Base-by-base conservation (phyloP, 2,888 invertebrate genomes). In the Thyatira batis region DNA sequence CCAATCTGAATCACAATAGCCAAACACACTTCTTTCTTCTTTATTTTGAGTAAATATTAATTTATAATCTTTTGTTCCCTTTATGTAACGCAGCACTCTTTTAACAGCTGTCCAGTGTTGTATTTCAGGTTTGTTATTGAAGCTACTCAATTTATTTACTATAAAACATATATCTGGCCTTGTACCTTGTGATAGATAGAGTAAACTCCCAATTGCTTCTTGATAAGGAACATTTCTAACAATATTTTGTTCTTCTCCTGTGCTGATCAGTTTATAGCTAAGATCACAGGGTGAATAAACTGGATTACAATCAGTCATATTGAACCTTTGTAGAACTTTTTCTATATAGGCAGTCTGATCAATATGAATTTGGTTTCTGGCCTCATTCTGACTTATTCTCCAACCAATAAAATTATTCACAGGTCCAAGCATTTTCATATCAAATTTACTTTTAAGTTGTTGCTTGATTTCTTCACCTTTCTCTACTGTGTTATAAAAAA, bases 1-100 rank as follows among this genome's bases (percentile, higher is more conserved):
- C 69, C 71, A 71, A 39, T 71, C 70, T n/a, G 71, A 49, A 52
- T 70, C 71, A 57, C 70, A 68, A 33, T 61, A 71, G 6, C 65
- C 69, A 39, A 46, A 21, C 11, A 58, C 20, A 10, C 48, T 43
- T 43, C 10, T 39, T 43, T 50, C 21, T 33, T 21, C 21, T 23
- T 43, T 49, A 11, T 54, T 50, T 27, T 55, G 43, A 1, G 8
- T 59, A 21, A 49, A 63, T 13, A 1, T 48, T 8, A 61, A 25
- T 53, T 51, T 57, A 6, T 10, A 43, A 49, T 69, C n/a, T 21
- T 45, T 52, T 5, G 73, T 69, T 3, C 50, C 63, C 49, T 69
- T 63, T 49, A 74, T 20, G 28, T 66, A 69, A 20, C 67, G 57
- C 4, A 71, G 13, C 0, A 70, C 54, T 49, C 60, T 58, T 52